Conservation (phyloP, 1,140 invertebrate species). For the Chironomus tepperi region DNA sequence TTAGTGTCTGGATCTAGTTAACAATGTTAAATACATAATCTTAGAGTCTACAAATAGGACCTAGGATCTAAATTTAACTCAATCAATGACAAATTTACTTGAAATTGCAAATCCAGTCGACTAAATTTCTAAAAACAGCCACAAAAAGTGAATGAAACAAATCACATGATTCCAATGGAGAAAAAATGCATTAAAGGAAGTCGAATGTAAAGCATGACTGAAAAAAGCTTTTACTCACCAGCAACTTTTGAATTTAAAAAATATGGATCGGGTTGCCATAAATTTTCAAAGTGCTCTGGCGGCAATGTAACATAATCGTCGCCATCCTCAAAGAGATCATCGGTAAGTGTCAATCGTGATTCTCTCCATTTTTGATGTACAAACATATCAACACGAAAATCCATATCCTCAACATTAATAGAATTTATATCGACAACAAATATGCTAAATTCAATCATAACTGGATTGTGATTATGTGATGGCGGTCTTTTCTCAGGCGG, state of each 20-base stretch:
- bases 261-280: conserved; percentile 81
- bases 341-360: conserved; percentile 57
- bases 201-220: background rate
- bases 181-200: too few species aligned
- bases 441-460: conserved; percentile 65
- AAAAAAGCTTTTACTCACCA: conserved; percentile 43
- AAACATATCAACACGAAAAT: conserved; percentile 79
- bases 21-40: too few species aligned
- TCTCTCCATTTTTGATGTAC: conserved; percentile 73
- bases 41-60: too few species aligned
- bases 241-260: conserved; percentile 77
- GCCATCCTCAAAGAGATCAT: conserved; percentile 64
- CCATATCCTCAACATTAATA: conserved; percentile 79
- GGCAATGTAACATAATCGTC: conserved; percentile 70
- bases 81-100: too few species aligned
- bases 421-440: conserved; percentile 76
- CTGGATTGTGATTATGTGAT: conserved; percentile 53
- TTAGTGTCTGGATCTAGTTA: too few species aligned
- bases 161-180: too few species aligned
- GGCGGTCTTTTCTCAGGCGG: conserved; percentile 60
- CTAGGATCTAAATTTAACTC: too few species aligned
- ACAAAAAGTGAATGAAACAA: too few species aligned
- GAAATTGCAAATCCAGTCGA: too few species aligned
- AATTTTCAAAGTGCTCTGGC: conserved; percentile 66
- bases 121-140: too few species aligned